Evolutionary conservation across 2,797 vertebrate genomes (phyloP).

Genomic region (Mallotus villosus): DNA sequence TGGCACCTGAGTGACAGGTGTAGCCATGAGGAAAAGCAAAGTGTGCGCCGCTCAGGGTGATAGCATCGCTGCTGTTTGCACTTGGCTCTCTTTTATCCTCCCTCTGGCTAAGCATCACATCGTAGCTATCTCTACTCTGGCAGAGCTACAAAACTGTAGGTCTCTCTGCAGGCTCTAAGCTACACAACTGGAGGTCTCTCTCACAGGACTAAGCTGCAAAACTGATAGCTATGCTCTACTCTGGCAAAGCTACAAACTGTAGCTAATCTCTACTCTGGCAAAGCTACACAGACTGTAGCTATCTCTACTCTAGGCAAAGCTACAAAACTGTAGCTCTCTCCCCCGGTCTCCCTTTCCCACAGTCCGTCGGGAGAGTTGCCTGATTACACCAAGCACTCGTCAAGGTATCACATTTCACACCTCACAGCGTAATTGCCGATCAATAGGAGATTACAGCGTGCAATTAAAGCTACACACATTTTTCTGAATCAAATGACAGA

Average conservation of each 20-base stretch:
- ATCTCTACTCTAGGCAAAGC: conserved; percentile 36
- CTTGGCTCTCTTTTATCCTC: conserved; percentile 41
- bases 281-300: neutral
- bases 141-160: neutral
- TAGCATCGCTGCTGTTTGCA: conserved; percentile 61
- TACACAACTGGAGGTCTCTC: conserved; percentile 13
- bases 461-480: conserved; percentile 69
- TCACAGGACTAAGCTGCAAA: conserved; percentile 40
- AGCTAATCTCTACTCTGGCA: conserved; percentile 8
- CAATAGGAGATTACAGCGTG: conserved; percentile 66
- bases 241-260: conserved; percentile 26
- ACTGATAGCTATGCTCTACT: conserved; percentile 17
- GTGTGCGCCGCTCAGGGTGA: conserved; percentile 55
- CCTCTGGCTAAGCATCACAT: conserved; percentile 41
- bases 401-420: conserved; percentile 71
- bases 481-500: conserved; percentile 58
- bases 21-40: conserved; percentile 69
- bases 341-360: conserved; percentile 35
- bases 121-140: neutral
- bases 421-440: conserved; percentile 68
- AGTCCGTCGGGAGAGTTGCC: neutral
- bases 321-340: conserved; percentile 36
- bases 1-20: conserved; percentile 75
- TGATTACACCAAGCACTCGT: conserved; percentile 1
- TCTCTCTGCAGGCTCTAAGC: neutral